phyloP scores from a whole-genome alignment of 2,888 invertebrate genomes.

The Ecliptopera silaceata region DNA sequence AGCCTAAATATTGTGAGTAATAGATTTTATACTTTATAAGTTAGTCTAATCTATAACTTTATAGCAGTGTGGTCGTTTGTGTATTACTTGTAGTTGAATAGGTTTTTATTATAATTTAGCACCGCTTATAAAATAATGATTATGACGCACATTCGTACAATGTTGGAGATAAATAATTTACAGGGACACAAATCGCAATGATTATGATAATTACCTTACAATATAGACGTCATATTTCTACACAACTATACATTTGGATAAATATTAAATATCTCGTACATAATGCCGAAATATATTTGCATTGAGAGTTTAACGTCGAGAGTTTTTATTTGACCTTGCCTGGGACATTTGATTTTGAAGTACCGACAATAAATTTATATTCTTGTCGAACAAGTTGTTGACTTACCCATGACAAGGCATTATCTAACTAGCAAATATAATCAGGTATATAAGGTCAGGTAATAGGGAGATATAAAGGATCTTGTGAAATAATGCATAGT shows the following conservation, averaged over 20 bases:
- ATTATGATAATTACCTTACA: constrained; percentile 30
- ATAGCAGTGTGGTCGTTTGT: too few relatives aligned
- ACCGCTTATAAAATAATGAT: constrained; percentile 18
- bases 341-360: neutral
- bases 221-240: constrained; percentile 33
- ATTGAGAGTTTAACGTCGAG: neutral
- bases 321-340: neutral
- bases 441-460: too few relatives aligned
- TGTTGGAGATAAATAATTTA: constrained; percentile 14
- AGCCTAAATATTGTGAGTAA: too few relatives aligned
- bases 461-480: too few relatives aligned
- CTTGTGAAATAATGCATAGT: too few relatives aligned
- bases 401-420: too few relatives aligned
- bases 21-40: too few relatives aligned
- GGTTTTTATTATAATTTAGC: constrained; percentile 20
- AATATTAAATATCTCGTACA: constrained; percentile 36
- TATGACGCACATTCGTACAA: constrained; percentile 22
- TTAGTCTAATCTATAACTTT: too few relatives aligned
- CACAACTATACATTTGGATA: constrained; percentile 49
- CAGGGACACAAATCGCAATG: constrained; percentile 29
- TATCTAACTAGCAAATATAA: too few relatives aligned
- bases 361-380: too few relatives aligned
- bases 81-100: too few relatives aligned
- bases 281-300: neutral
- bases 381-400: too few relatives aligned